These are phyloP conservation scores for Drosophila repletoides DNA, from an alignment of 1,140 invertebrate genomes.

Conservation along the genomic window DNA sequence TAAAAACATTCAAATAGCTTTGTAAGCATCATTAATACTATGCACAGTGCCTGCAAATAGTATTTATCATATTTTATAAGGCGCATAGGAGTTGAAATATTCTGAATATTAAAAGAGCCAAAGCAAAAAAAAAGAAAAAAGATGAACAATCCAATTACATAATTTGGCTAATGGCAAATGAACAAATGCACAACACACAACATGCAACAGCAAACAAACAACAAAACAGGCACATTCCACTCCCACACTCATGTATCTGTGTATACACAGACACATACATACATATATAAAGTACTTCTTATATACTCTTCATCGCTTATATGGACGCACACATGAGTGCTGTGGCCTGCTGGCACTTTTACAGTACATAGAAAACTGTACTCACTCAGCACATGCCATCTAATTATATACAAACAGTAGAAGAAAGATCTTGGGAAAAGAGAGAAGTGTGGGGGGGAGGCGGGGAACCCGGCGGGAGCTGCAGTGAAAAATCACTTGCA, in stretches of 20 bases:
- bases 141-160: constrained; percentile 41
- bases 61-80: constrained; percentile 18
- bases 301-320: constrained; percentile 8
- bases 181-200: constrained; percentile 15
- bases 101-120: not conserved
- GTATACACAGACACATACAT: not conserved
- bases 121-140: constrained; percentile 10
- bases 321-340: not conserved
- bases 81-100: no score
- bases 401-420: constrained; percentile 69
- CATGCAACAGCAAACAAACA: constrained; percentile 21
- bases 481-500: constrained; percentile 71
- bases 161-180: constrained; percentile 43
- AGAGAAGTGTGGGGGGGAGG: no score
- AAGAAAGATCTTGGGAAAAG: constrained; percentile 43
- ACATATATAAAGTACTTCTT: not conserved
- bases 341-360: constrained; percentile 45
- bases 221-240: not conserved
- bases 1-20: no score
- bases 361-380: constrained; percentile 72
- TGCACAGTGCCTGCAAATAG: constrained; percentile 3
- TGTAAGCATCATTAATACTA: no score
- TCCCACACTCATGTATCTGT: not conserved
- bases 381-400: constrained; percentile 54
- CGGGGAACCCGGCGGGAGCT: constrained; percentile 14